Evolutionary conservation across 2,888 invertebrate species (phyloP), one percentile per base, ranked within the genome.

Genomic region (Notocelia uddmanniana): DNA sequence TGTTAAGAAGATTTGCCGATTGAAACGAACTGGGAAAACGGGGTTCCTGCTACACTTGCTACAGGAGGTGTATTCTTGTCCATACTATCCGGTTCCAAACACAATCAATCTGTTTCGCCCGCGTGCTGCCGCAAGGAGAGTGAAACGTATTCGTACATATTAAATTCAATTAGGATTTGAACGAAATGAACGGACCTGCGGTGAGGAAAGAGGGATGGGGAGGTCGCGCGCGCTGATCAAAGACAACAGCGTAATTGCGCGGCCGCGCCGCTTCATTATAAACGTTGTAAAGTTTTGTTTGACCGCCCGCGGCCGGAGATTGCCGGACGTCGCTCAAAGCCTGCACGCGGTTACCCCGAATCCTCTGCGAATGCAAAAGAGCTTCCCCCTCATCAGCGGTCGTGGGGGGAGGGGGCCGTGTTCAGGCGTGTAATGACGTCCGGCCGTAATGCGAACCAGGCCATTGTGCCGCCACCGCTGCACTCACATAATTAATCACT

Each of bases 241-340:
- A 59, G 59, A 59, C 68, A 37, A 41, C 54, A 45, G 45, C 55
- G 58, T 68, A 68, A 68, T 58, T 68, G 50, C 68, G 58, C 10
- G 9, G 68, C 50, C 13, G 68, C 15, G 68, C 50, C 13, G 68
- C 68, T 59, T 68, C 68, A 68, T 68, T 68, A 68, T 68, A 52
- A 68, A 59, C 18, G 68, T 45, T 68, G 52, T 23, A 18, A 68
- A 68, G 50, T 68, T 48, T 58, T 45, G 21, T 57, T 57, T 52
- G 63, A 64, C 63, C 63, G 58, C 23, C 48, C 54, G 64, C 62
- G 62, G 50, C 58, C 67, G 58, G 50, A 68, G 34, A 58, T 58
- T 48, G 45, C 57, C 67, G 15, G 37, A 23, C 58, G 45, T 48
- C 58, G 45, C 67, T 59, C 59, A 63, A 59, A 68, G 59, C 55